Conservation (phyloP, 1,140 invertebrate genomes). For the Anoplolepis gracilipes region DNA sequence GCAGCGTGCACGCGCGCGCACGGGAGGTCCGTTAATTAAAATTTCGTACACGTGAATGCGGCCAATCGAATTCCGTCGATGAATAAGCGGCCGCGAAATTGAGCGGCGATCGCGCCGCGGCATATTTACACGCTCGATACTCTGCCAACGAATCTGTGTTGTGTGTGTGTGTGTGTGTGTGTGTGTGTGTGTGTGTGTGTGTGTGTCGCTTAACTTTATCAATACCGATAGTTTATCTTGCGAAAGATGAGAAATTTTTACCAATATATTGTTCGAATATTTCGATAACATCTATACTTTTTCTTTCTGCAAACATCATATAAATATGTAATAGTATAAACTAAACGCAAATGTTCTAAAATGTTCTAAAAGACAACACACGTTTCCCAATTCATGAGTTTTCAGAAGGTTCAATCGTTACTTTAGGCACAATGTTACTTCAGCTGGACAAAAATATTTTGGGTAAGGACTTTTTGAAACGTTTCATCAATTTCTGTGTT, state of each 20-base stretch:
- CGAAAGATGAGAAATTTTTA: conserved; percentile 13
- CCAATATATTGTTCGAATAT: not conserved
- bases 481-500: no score
- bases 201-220: conserved; percentile 45
- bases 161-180: no score
- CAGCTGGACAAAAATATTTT: no score
- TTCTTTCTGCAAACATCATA: not conserved
- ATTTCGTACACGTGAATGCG: conserved; percentile 74
- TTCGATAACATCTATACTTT: not conserved
- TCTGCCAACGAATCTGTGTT: conserved; percentile 38
- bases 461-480: no score
- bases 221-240: conserved; percentile 36
- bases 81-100: conserved; percentile 74
- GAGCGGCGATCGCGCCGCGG: conserved; percentile 67
- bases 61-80: conserved; percentile 75
- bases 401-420: no score
- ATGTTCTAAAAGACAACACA: not conserved
- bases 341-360: not conserved
- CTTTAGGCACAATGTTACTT: no score
- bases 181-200: no score
- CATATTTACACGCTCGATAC: conserved; percentile 59
- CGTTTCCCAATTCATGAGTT: no score
- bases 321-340: conserved; percentile 7
- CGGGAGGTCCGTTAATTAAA: conserved; percentile 75
- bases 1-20: conserved; percentile 42